These are phyloP conservation scores for Sebastiscus albofasciatus DNA, from an alignment of 2,797 vertebrate species.

Conservation along the genomic window DNA sequence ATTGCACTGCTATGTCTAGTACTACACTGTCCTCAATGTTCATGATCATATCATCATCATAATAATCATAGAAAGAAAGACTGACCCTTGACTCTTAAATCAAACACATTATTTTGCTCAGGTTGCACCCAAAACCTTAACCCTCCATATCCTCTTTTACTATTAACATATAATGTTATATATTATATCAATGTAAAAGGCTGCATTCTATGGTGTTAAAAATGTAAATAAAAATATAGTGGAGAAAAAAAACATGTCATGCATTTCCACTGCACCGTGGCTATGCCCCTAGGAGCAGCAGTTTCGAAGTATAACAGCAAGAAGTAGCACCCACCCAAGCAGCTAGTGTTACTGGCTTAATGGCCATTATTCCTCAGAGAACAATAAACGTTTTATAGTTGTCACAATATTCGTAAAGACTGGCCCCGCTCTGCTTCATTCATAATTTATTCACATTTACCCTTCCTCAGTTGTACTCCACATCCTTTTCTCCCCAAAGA, in stretches of 20 bases:
- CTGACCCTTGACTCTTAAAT: not conserved
- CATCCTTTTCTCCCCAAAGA: constrained; percentile 20
- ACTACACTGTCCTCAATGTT: no score
- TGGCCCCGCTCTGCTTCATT: not conserved
- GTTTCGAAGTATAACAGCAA: not conserved
- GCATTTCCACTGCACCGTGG: not conserved
- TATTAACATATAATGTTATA: not conserved
- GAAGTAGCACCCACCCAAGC: not conserved
- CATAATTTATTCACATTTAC: constrained; percentile 29
- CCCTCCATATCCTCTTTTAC: not conserved
- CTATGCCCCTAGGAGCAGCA: not conserved
- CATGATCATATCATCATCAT: no score
- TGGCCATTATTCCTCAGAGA: not conserved
- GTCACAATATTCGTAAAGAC: constrained; percentile 13
- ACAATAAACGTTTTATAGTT: not conserved
- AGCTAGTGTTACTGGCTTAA: not conserved
- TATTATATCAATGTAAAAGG: no score
- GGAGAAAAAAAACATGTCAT: not conserved
- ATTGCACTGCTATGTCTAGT: no score
- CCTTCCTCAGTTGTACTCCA: not conserved
- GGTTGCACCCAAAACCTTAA: not conserved
- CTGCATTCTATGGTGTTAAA: no score
- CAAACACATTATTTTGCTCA: not conserved
- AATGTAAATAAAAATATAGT: no score
- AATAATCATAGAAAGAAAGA: not conserved